Percentiles rank a stretch among this genome's conserved stretches.
These are phyloP conservation scores for Erpetoichthys calabaricus DNA, from an alignment of 2,797 vertebrate genomes.

Conservation along the genomic window DNA sequence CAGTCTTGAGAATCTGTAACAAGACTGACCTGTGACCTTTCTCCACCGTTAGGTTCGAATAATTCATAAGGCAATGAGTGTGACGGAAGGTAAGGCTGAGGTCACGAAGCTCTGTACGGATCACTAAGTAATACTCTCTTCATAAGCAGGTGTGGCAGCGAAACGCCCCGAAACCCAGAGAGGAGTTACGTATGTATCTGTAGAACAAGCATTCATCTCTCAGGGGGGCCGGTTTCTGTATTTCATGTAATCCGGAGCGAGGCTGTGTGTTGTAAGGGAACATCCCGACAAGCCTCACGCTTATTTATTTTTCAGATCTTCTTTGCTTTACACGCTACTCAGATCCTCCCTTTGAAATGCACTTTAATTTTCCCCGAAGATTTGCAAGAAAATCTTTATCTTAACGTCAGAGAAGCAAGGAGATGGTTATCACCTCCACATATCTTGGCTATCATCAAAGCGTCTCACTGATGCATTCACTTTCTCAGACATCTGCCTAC, in stretches of 20 bases:
- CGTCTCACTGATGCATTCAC: too few relatives aligned
- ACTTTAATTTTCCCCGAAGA: too few relatives aligned
- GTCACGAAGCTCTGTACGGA: constrained; percentile 19
- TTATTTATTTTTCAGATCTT: constrained; percentile 6
- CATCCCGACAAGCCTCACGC: background rate
- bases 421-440: too few relatives aligned
- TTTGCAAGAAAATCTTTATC: too few relatives aligned
- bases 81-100: constrained; percentile 33
- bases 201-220: constrained; percentile 5
- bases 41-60: constrained; percentile 27
- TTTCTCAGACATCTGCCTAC: too few relatives aligned
- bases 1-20: constrained; percentile 31
- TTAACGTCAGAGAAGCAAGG: too few relatives aligned
- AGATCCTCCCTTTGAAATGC: too few relatives aligned
- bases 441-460: too few relatives aligned
- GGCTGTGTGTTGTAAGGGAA: background rate
- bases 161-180: constrained; percentile 5
- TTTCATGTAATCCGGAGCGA: background rate
- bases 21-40: constrained; percentile 30
- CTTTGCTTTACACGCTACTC: background rate
- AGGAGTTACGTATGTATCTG: background rate
- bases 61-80: constrained; percentile 37
- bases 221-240: background rate
- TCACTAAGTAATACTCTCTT: constrained; percentile 11
- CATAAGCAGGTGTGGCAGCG: constrained; percentile 5